Conservation (phyloP, 92 coral and sea anemone genomes). For the Parazoanthus darwini region DNA sequence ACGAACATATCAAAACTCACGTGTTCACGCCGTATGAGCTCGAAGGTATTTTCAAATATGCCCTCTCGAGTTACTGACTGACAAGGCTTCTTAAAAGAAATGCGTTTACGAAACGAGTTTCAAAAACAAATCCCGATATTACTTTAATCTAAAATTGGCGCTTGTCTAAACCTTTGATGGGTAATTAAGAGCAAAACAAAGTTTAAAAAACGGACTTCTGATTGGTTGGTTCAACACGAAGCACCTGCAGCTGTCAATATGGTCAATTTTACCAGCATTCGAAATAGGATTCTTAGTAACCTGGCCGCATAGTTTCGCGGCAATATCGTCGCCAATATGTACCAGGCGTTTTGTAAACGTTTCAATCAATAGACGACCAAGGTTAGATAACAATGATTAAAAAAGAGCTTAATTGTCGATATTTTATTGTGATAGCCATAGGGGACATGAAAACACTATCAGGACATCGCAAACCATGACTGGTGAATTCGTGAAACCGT, state of each 20-base stretch:
- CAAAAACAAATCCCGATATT: background rate
- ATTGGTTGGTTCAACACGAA: background rate
- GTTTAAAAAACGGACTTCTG: background rate
- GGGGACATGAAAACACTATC: too few species aligned
- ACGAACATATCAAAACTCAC: background rate
- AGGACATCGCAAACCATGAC: too few species aligned
- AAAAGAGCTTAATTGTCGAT: background rate
- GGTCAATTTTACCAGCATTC: background rate
- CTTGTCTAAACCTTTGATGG: background rate
- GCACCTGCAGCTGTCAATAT: slow-evolving; percentile 26
- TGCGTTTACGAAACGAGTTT: background rate
- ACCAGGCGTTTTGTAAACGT: background rate
- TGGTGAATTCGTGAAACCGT: too few species aligned
- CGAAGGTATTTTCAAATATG: background rate
- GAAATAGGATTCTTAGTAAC: background rate
- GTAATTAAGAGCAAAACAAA: slow-evolving; percentile 15
- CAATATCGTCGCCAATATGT: background rate
- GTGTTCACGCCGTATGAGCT: background rate
- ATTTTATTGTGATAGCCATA: too few species aligned
- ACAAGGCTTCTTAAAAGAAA: background rate
- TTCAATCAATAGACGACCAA: background rate
- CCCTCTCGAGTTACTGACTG: background rate
- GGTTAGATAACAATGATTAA: background rate
- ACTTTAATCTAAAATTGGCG: background rate
- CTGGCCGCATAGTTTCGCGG: slow-evolving; percentile 7